These are phyloP conservation scores for Caenorhabditis sp. DNA, from an alignment of 2,888 invertebrate species.

Conservation along the genomic window DNA sequence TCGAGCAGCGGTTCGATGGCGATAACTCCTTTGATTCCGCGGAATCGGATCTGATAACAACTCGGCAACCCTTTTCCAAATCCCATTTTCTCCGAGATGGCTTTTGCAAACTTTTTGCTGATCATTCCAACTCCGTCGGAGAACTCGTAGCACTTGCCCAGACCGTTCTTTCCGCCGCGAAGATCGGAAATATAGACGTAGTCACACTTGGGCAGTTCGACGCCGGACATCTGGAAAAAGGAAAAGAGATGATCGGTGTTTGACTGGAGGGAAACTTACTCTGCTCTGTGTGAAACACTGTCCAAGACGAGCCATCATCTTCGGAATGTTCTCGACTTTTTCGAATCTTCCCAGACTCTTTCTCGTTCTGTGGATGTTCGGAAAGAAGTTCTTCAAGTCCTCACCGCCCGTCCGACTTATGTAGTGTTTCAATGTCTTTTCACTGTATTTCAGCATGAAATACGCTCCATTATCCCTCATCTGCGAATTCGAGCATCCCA, in stretches of 20 bases:
- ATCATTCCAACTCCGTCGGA: constrained; percentile 78
- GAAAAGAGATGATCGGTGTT: background rate
- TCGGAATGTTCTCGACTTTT: constrained; percentile 75
- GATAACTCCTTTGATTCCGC: constrained; percentile 82
- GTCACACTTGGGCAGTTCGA: constrained; percentile 21
- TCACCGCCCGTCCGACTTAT: background rate
- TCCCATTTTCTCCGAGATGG: constrained; percentile 16
- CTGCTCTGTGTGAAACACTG: constrained; percentile 83
- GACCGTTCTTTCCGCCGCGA: constrained; percentile 41
- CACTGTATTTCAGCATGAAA: constrained; percentile 52
- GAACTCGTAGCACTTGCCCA: constrained; percentile 47
- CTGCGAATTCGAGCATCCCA: constrained; percentile 83
- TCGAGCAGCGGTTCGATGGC: constrained; percentile 76
- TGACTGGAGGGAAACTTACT: background rate
- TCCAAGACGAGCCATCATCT: constrained; percentile 83
- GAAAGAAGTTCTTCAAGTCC: background rate
- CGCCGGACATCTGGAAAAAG: constrained; percentile 55
- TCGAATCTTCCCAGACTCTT: constrained; percentile 43
- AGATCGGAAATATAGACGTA: constrained; percentile 55
- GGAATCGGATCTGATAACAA: constrained; percentile 76
- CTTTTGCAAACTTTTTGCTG: constrained; percentile 35
- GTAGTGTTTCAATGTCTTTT: background rate
- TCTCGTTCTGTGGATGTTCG: constrained; percentile 38
- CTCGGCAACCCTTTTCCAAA: constrained; percentile 42
- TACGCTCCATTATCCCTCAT: constrained; percentile 82